Conservation (phyloP, 1,140 invertebrate genomes). For the Cepaea nemoralis region DNA sequence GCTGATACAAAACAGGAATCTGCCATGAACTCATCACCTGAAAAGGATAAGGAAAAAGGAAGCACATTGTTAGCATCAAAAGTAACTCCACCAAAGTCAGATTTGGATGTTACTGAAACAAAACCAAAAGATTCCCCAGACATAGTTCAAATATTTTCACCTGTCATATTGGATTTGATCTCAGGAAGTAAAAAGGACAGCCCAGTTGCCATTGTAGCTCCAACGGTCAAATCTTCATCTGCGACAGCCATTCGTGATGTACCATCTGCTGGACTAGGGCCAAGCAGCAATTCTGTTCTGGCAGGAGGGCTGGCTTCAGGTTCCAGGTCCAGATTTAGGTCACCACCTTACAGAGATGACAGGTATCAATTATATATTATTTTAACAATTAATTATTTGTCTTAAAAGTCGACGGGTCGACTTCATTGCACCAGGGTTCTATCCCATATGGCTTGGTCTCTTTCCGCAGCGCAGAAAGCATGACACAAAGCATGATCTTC, state of each 20-base stretch:
- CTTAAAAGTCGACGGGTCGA: too few species aligned
- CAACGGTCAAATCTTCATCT: conserved; percentile 20
- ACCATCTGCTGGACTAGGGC: neutral
- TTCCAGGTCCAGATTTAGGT: conserved; percentile 47
- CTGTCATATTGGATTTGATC: neutral
- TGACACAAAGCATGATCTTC: too few species aligned
- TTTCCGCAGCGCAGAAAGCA: too few species aligned
- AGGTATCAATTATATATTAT: conserved; percentile 41
- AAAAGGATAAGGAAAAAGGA: neutral
- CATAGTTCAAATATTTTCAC: neutral
- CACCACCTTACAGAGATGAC: conserved; percentile 49
- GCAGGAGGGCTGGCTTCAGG: conserved; percentile 32
- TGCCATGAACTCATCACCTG: conserved; percentile 9
- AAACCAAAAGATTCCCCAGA: neutral
- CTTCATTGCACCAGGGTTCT: too few species aligned
- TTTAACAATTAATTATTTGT: too few species aligned
- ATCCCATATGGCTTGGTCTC: too few species aligned
- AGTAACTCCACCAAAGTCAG: neutral
- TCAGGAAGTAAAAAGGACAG: conserved; percentile 21
- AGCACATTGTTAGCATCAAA: neutral
- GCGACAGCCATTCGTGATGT: neutral
- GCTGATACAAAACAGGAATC: neutral
- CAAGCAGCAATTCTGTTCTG: neutral
- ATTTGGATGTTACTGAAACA: neutral
- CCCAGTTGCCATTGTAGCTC: conserved; percentile 17